These are phyloP conservation scores for Bos taurus DNA, from an alignment of 2,113 vertebrate species.

Conservation along the genomic window DNA sequence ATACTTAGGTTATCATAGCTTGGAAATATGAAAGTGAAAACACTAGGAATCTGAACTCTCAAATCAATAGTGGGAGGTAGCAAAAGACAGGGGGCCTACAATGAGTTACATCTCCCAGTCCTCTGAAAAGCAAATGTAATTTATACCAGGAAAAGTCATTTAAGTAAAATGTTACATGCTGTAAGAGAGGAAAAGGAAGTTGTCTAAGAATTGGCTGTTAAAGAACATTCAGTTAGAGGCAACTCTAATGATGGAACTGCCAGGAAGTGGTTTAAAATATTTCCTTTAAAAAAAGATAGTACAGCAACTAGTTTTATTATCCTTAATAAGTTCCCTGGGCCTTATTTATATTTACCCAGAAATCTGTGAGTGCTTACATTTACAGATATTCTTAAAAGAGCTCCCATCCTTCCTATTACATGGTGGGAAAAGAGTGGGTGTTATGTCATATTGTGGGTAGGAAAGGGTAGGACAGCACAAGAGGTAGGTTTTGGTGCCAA, in stretches of 20 bases:
- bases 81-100: background rate
- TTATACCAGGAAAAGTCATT: background rate
- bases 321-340: background rate
- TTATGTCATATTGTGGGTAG: background rate
- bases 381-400: background rate
- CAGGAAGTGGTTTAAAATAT: background rate
- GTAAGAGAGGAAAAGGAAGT: background rate
- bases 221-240: background rate
- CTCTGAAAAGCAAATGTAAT: background rate
- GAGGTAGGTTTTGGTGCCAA: background rate
- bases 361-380: background rate
- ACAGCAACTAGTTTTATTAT: background rate
- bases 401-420: background rate
- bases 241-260: background rate
- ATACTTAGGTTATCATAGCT: background rate
- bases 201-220: background rate
- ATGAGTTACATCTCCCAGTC: background rate
- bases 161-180: background rate
- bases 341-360: background rate
- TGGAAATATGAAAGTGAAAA: background rate
- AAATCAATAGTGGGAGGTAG: background rate
- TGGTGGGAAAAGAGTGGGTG: background rate
- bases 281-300: background rate
- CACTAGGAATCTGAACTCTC: background rate
- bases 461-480: background rate